Conservation (phyloP, 2,797 vertebrate species). For the Bovichtus variegatus region DNA sequence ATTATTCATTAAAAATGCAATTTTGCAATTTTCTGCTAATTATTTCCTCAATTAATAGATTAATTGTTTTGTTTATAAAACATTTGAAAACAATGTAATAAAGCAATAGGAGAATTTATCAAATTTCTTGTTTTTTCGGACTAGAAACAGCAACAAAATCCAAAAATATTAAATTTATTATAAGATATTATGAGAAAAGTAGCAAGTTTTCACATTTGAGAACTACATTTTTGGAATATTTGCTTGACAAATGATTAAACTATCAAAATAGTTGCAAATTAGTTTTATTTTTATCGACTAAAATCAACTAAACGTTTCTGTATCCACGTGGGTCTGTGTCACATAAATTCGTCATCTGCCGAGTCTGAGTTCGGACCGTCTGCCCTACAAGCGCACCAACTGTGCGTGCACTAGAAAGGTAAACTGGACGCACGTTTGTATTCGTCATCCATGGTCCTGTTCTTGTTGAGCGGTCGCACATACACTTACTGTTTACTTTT, state of each 20-base stretch:
- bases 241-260: not conserved
- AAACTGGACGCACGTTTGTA: not conserved
- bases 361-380: not conserved
- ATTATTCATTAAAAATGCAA: not conserved
- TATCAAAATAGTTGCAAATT: not conserved
- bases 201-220: not conserved
- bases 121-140: not conserved
- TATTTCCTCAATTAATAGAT: not conserved
- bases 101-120: not conserved
- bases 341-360: not conserved
- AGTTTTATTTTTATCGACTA: not conserved
- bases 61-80: not conserved
- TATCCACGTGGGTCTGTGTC: not conserved
- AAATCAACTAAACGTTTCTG: not conserved
- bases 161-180: not conserved
- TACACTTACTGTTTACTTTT: not conserved
- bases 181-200: not conserved
- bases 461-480: not conserved
- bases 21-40: not conserved
- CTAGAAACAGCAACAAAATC: not conserved
- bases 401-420: not conserved
- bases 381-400: not conserved
- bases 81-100: too few species aligned
- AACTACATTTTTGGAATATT: not conserved
- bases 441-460: not conserved